These are phyloP conservation scores for Erpornis zantholeuca DNA, from an alignment of 2,113 vertebrate genomes.

Conservation along the genomic window DNA sequence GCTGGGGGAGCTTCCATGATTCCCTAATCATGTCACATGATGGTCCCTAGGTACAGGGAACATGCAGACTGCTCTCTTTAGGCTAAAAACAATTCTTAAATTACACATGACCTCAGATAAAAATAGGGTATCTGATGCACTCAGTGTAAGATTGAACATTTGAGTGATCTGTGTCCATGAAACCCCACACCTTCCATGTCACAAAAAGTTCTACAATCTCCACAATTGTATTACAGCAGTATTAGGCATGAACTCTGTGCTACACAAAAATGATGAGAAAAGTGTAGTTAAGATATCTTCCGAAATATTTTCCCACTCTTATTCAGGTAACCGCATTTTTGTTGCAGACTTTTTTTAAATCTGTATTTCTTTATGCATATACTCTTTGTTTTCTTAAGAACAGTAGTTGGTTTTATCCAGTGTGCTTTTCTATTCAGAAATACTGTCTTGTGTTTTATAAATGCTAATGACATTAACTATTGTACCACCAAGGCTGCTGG, in stretches of 20 bases:
- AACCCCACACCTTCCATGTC: background rate
- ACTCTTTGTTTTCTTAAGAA: background rate
- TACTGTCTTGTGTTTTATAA: background rate
- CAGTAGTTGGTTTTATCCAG: background rate
- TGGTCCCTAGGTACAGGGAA: background rate
- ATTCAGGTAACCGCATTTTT: background rate
- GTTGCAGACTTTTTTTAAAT: background rate
- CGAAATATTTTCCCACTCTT: background rate
- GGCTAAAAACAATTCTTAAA: background rate
- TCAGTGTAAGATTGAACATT: background rate
- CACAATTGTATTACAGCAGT: background rate
- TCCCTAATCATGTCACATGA: accelerated
- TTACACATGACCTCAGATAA: background rate
- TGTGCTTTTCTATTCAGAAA: background rate
- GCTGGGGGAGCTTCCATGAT: background rate
- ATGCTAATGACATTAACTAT: background rate
- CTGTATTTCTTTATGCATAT: background rate
- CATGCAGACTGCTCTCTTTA: background rate
- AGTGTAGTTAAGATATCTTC: background rate
- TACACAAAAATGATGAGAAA: background rate
- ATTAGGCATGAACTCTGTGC: background rate
- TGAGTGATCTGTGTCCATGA: background rate
- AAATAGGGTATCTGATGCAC: background rate
- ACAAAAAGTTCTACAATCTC: background rate
- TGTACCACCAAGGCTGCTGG: background rate